Percentiles rank a stretch among this genome's conserved stretches.
phyloP scores from a whole-genome alignment of 2,888 invertebrate genomes.

The Papilio protenor region DNA sequence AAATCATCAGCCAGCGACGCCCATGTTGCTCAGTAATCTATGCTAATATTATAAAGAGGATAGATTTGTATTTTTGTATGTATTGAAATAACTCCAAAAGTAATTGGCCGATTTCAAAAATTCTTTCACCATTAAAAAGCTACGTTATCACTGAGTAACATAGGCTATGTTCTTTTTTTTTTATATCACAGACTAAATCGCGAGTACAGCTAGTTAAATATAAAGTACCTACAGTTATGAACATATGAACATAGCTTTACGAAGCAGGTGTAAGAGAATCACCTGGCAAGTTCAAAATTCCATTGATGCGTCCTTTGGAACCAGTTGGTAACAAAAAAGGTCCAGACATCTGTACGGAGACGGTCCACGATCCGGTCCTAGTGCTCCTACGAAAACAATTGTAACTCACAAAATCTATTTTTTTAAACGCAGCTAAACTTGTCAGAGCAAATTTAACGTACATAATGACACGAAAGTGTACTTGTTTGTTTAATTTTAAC shows the following conservation, averaged over 20 bases:
- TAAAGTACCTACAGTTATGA: conserved; percentile 6
- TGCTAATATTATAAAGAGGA: too few species aligned
- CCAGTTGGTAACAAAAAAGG: conserved; percentile 23
- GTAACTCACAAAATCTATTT: not conserved
- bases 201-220: not conserved
- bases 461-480: not conserved
- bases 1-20: not conserved
- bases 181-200: too few species aligned
- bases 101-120: too few species aligned
- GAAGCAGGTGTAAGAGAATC: conserved; percentile 21
- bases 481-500: not conserved
- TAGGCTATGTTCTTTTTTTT: too few species aligned
- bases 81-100: too few species aligned
- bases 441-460: not conserved
- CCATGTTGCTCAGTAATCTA: not conserved
- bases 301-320: conserved; percentile 18
- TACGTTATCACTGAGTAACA: too few species aligned
- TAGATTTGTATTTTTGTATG: too few species aligned
- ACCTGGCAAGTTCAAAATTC: conserved; percentile 29
- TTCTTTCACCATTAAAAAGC: too few species aligned
- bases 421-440: not conserved
- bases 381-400: not conserved
- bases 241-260: conserved; percentile 5
- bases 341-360: conserved; percentile 20
- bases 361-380: conserved; percentile 27